Percentiles rank a stretch among this genome's conserved stretches.
These are phyloP conservation scores for Wasmannia auropunctata DNA, from an alignment of 1,140 invertebrate genomes.

Conservation along the genomic window DNA sequence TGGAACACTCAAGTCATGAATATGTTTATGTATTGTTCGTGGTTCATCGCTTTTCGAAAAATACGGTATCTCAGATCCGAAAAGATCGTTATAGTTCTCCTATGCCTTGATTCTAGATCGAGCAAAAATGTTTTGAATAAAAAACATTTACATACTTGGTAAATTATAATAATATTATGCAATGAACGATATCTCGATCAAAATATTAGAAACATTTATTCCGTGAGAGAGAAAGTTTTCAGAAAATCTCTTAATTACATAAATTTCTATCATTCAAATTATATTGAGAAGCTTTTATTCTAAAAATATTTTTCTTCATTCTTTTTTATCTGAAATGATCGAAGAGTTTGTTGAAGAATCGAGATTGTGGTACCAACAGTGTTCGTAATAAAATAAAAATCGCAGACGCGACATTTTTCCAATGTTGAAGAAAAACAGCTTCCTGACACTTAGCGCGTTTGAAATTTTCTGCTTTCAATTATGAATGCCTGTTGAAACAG, in stretches of 20 bases:
- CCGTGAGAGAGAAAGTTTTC: background rate
- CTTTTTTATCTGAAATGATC: background rate
- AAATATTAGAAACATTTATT: background rate
- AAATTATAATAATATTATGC: background rate
- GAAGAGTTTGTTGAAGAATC: background rate
- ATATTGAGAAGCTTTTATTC: background rate
- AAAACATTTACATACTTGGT: background rate
- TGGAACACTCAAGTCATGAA: background rate
- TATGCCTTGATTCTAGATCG: background rate
- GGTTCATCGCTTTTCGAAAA: background rate
- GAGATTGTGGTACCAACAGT: background rate
- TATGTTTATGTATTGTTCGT: background rate
- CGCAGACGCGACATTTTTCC: background rate
- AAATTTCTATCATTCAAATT: background rate
- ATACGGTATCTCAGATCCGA: background rate
- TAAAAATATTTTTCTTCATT: background rate
- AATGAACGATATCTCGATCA: background rate
- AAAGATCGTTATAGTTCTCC: background rate
- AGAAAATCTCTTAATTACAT: background rate
- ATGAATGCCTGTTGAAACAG: background rate
- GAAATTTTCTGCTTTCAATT: conserved; percentile 33
- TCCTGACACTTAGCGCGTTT: conserved; percentile 1
- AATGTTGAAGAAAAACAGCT: conserved; percentile 3
- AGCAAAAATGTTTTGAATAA: background rate
- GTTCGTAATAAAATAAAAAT: background rate